Percentiles rank a stretch among this genome's conserved stretches.
Conservation (phyloP, 1,140 invertebrate genomes). For the Drosophila teissieri region DNA sequence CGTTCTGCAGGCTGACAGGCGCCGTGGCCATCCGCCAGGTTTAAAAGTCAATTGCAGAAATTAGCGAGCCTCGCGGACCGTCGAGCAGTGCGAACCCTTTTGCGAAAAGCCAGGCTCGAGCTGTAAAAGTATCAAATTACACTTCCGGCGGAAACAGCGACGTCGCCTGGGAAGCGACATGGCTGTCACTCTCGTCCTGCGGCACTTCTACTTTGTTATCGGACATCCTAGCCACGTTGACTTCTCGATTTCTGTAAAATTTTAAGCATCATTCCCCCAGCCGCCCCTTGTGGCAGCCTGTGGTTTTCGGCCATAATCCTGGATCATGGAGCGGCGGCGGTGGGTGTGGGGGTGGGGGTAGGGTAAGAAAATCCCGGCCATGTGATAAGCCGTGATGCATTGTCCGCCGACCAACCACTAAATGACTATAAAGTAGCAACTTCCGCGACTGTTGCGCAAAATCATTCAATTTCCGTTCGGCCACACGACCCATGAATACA, state of each 20-base stretch:
- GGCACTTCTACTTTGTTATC: constrained; percentile 74
- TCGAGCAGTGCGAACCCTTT: constrained; percentile 48
- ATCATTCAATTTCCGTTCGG: constrained; percentile 83
- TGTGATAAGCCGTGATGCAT: constrained; percentile 66
- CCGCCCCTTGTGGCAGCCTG: background rate
- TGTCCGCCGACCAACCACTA: constrained; percentile 79
- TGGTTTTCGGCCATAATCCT: constrained; percentile 62
- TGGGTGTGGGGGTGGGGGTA: no score
- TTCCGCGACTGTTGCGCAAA: constrained; percentile 83
- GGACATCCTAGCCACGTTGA: constrained; percentile 66
- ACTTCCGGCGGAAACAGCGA: constrained; percentile 80
- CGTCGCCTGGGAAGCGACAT: constrained; percentile 53
- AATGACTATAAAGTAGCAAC: constrained; percentile 84
- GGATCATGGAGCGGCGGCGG: constrained; percentile 44
- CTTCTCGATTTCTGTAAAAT: constrained; percentile 62
- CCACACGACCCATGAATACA: constrained; percentile 61
- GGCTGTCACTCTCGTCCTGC: constrained; percentile 57
- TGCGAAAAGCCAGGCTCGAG: constrained; percentile 26
- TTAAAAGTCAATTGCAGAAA: constrained; percentile 78
- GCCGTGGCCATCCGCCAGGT: constrained; percentile 20
- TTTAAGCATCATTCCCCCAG: constrained; percentile 25
- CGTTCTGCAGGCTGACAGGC: constrained; percentile 29
- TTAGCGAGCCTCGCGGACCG: constrained; percentile 46
- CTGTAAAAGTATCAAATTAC: constrained; percentile 84
- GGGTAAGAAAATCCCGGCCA: background rate